These are phyloP conservation scores for Leptinotarsa undecemlineata DNA, from an alignment of 1,140 invertebrate genomes.

Conservation along the genomic window DNA sequence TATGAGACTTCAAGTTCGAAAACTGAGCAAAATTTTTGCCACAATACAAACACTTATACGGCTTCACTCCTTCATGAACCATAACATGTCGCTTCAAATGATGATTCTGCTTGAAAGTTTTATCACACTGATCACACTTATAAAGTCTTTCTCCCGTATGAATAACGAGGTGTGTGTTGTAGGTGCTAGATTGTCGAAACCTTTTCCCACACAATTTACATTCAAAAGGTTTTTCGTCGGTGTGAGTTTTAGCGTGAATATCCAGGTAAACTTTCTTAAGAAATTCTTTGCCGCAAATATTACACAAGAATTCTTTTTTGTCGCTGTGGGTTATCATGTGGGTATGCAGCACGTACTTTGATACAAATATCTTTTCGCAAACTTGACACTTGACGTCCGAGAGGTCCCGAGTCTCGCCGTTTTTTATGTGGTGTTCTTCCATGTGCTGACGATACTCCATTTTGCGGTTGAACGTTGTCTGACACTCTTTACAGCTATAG, in stretches of 20 bases:
- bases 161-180: conserved; percentile 17
- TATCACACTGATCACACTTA: conserved; percentile 13
- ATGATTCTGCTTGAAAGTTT: conserved; percentile 17
- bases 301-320: conserved; percentile 57
- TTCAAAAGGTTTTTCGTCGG: conserved; percentile 59
- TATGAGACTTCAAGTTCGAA: conserved; percentile 34
- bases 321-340: conserved; percentile 64
- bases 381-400: conserved; percentile 46
- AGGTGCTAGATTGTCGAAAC: conserved; percentile 27
- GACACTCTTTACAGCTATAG: conserved; percentile 57
- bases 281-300: conserved; percentile 58
- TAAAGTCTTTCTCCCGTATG: conserved; percentile 18
- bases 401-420: conserved; percentile 36
- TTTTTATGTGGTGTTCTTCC: conserved; percentile 48
- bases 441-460: conserved; percentile 58
- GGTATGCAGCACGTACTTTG: conserved; percentile 61
- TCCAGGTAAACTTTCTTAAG: conserved; percentile 60
- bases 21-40: conserved; percentile 11
- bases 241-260: conserved; percentile 61
- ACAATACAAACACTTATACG: conserved; percentile 11
- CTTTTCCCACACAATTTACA: conserved; percentile 51
- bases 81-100: conserved; percentile 14
- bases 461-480: conserved; percentile 54
- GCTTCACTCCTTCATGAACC: conserved; percentile 17
- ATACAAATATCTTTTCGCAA: conserved; percentile 58